Evolutionary conservation across 2,888 invertebrate genomes (phyloP), one percentile per base, ranked within the genome.

Genomic region (Oegoconia quadripuncta): DNA sequence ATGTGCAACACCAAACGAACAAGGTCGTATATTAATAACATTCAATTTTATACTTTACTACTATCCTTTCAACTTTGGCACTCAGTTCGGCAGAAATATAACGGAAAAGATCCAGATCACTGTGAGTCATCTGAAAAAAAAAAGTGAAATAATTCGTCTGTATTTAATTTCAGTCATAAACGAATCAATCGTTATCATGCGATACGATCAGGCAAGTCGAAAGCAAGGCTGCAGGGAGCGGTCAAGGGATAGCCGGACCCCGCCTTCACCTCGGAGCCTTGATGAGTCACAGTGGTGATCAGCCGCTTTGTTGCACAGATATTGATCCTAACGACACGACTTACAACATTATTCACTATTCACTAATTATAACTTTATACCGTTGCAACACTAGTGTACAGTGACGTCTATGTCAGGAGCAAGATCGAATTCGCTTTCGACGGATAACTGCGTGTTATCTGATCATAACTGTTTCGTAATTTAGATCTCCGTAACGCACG

Each of bases 161-260:
- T 13, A 14, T 41, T 48, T 35, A 39, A 45, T 41, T 51, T 40
- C 34, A 35, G 35, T 35, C 23, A 34, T 34, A 31, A 34, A 38
- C 42, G 35, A 26, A 36, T 39, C 35, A 37, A 42, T 39, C 62
- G 55, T 70, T 79, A 81, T 80, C 74, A 66, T 47, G 59, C 58
- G 68, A 76, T 79, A 60, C 58, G 68, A 76, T 79, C 73, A 56
- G 34, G 41, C 44, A 39, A 46, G 71, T 76, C 69, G 83, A 82
- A 81, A 81, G 82, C 81, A 83, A 86, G 84, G 84, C 64, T 71
- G 58, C 55, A 64, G 74, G 78, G 77, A 71, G 68, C 72, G 82
- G 80, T 79, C 80, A 83, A 80, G 78, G 83, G 82, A 78, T 80
- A 74, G 64, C 55, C 51, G 49, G 57, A 59, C 15, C n/a, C 16